Base-by-base conservation (phyloP, 2,888 invertebrate genomes). In the Andrena flavipes region DNA sequence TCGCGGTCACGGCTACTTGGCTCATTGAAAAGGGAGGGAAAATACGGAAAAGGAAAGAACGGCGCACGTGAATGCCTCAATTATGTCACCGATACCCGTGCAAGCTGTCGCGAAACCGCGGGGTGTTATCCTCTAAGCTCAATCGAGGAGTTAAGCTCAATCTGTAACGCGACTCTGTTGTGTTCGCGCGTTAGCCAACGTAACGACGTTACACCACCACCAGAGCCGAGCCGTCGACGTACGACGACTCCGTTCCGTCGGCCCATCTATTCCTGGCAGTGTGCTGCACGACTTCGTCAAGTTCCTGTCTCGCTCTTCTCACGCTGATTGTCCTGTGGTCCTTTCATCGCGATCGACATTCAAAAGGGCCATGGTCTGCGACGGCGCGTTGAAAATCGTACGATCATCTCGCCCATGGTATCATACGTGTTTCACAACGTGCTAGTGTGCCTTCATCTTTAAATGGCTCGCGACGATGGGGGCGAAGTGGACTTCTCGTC, bases 231-330 rank as follows among this genome's bases (percentile, higher is more conserved):
- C 77, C 84, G 88, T 80, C 82, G 84, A 84, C 74, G 80, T 81
- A 73, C 76, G 80, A 81, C 79, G 86, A 85, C 81, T 87, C 81
- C 51, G 81, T 79, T 87, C 83, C 71, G 84, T 82, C 84, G 87
- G 82, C 87, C 90, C 87, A 88, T 92, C 91, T 93, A 93, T 93
- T 93, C 93, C 92, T 92, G 92, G 93, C 93, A 93, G 93, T 93
- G 84, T 88, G 84, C 87, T 89, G 85, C 90, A 89, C 84, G 92
- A 89, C 90, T 87, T 84, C 90, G 92, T 90, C 90, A 91, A 89
- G 91, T 77, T 86, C 80, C 87, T 86, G 84, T 88, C 89, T 87
- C 75, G 65, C 42, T 76, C 77, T 70, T 84, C 84, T 59, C 63
- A 56, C 67, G 60, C 49, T 30, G 59, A 60, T 82, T 78, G 68